phyloP scores from a whole-genome alignment of 2,113 vertebrate genomes.

The Regulus satrapa region DNA sequence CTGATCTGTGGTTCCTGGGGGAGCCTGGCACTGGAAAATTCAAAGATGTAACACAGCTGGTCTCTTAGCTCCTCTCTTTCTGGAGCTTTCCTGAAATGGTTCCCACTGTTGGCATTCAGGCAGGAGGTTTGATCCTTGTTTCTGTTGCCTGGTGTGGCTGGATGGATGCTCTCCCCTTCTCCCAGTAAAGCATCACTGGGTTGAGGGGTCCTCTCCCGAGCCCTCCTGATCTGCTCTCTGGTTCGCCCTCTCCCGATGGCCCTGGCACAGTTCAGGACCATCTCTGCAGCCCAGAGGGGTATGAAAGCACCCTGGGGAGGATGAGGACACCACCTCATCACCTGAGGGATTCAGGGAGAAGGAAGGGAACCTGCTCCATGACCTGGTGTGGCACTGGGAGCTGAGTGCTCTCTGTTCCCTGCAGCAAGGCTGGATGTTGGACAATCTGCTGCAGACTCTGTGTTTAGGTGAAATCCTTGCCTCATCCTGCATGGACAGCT shows the following conservation, averaged over 20 bases:
- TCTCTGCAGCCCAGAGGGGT: neutral
- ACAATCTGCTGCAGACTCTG: neutral
- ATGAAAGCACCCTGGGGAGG: neutral
- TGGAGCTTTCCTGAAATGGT: neutral
- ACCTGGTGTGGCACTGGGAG: neutral
- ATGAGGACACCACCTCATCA: accelerated
- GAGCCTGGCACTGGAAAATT: neutral
- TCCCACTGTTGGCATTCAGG: neutral
- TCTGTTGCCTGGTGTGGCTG: accelerated
- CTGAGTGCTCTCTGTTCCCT: neutral
- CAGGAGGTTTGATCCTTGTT: neutral
- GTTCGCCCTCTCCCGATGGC: accelerated
- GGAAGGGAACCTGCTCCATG: neutral
- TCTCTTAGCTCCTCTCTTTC: neutral
- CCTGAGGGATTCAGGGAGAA: neutral
- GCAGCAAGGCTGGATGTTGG: neutral
- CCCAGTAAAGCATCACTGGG: accelerated
- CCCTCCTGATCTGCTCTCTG: neutral
- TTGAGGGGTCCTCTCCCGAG: accelerated
- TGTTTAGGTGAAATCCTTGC: neutral
- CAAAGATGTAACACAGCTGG: neutral
- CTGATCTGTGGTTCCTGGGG: neutral
- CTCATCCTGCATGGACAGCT: neutral
- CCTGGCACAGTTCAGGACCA: accelerated
- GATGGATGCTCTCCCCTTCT: neutral